Percentiles rank a stretch among this genome's conserved stretches.
Evolutionary conservation across 35 echinoderm and acorn worm species (phyloP).

Genomic region (Nesometra sesokonis): DNA sequence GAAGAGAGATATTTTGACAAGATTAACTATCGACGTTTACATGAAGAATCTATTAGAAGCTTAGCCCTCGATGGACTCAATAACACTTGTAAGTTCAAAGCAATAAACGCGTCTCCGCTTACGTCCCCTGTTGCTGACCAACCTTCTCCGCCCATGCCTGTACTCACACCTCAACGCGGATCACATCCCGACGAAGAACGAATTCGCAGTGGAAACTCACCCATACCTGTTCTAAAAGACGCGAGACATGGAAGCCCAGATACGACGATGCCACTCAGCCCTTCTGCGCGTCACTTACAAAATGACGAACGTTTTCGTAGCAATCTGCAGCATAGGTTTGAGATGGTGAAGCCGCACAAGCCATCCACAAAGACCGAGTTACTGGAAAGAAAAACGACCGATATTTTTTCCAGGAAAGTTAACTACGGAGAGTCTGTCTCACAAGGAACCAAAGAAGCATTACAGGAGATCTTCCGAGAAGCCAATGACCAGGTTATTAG

Average conservation of each 20-base stretch:
- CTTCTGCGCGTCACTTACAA: not conserved
- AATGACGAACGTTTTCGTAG: not conserved
- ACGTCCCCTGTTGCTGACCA: not conserved
- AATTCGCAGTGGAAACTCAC: not conserved
- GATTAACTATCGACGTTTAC: not conserved
- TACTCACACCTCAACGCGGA: not conserved
- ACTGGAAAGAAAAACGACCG: not conserved
- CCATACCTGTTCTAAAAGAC: not conserved
- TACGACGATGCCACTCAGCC: not conserved
- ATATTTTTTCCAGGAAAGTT: not conserved
- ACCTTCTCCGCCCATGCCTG: not conserved
- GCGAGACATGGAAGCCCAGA: not conserved
- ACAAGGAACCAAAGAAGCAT: not conserved
- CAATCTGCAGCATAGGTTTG: not conserved
- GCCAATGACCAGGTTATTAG: not conserved
- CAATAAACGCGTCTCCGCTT: not conserved
- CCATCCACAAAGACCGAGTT: too few relatives aligned
- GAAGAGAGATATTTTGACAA: not conserved
- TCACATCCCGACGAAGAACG: not conserved
- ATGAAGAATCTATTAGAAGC: not conserved
- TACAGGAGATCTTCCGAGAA: not conserved
- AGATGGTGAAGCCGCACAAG: not conserved
- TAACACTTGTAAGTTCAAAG: not conserved
- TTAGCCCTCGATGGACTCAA: not conserved
- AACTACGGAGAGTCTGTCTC: not conserved